Conservation (phyloP, 2,113 vertebrate species). For the human region DNA sequence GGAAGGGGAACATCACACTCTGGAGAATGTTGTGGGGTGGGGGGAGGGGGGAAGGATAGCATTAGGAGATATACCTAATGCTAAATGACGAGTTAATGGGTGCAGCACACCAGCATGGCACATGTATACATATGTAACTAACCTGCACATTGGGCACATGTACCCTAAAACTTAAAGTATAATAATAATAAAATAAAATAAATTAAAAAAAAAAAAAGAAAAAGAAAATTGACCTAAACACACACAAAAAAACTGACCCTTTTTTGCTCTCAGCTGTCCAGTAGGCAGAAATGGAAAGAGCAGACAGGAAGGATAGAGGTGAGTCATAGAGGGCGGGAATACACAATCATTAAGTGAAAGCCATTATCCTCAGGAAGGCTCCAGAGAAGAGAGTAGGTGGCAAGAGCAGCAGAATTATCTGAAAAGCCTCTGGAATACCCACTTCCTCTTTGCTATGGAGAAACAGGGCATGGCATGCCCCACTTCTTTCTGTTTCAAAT, state of each 20-base stretch:
- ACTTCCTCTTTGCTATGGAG: not conserved
- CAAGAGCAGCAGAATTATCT: not conserved
- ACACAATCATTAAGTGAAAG: not conserved
- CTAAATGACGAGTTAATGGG: too few relatives aligned
- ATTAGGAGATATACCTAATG: too few relatives aligned
- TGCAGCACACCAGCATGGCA: too few relatives aligned
- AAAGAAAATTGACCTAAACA: not conserved
- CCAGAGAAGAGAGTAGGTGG: not conserved
- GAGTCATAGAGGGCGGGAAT: not conserved
- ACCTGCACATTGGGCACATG: too few relatives aligned
- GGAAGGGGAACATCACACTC: too few relatives aligned
- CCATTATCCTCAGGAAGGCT: not conserved
- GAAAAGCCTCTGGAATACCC: not conserved
- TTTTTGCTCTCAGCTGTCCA: not conserved
- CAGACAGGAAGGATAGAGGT: not conserved
- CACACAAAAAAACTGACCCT: not conserved
- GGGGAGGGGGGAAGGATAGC: too few relatives aligned
- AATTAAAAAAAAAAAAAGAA: too few relatives aligned
- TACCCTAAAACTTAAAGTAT: too few relatives aligned
- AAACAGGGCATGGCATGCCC: not conserved
- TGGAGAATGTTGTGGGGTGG: too few relatives aligned
- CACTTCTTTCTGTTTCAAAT: not conserved
- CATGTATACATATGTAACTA: too few relatives aligned
- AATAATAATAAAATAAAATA: too few relatives aligned
- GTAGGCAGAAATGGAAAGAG: slow-evolving; percentile 6